These are phyloP conservation scores for Scotopteryx bipunctaria DNA, from an alignment of 2,888 invertebrate species.

Conservation along the genomic window DNA sequence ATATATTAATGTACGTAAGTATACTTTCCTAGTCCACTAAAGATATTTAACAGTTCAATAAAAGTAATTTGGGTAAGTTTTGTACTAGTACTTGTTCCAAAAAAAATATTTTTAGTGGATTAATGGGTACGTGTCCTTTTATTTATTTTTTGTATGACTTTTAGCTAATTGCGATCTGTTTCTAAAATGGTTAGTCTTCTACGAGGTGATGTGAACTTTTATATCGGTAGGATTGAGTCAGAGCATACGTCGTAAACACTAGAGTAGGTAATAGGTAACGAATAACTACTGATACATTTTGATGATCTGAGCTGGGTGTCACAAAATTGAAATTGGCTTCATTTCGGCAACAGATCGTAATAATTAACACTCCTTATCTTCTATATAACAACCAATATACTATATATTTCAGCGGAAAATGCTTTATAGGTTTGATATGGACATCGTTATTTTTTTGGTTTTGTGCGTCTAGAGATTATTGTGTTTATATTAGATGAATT, in stretches of 20 bases:
- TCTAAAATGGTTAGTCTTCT: slow-evolving; percentile 71
- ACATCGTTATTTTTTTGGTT: slow-evolving; percentile 62
- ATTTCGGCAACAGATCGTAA: slow-evolving; percentile 84
- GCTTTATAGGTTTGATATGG: slow-evolving; percentile 75
- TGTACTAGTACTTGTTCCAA: not conserved
- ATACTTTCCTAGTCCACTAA: slow-evolving; percentile 25
- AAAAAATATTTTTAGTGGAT: slow-evolving; percentile 40
- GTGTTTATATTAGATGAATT: slow-evolving; percentile 73
- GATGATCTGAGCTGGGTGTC: slow-evolving; percentile 82
- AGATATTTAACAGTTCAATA: slow-evolving; percentile 12
- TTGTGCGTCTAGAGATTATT: slow-evolving; percentile 65
- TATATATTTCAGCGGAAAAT: slow-evolving; percentile 61
- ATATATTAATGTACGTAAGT: slow-evolving; percentile 38
- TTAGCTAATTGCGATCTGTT: slow-evolving; percentile 78
- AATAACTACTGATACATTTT: slow-evolving; percentile 46
- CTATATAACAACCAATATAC: slow-evolving; percentile 52
- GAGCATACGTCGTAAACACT: slow-evolving; percentile 12
- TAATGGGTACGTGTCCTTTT: slow-evolving; percentile 54
- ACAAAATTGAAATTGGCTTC: slow-evolving; percentile 73
- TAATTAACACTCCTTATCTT: slow-evolving; percentile 57
- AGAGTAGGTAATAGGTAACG: slow-evolving; percentile 32
- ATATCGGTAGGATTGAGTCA: slow-evolving; percentile 23
- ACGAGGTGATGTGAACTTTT: slow-evolving; percentile 10
- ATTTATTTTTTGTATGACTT: slow-evolving; percentile 37
- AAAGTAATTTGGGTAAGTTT: not conserved